Conservation (phyloP, 2,797 vertebrate species). For the Euthynnus affinis region DNA sequence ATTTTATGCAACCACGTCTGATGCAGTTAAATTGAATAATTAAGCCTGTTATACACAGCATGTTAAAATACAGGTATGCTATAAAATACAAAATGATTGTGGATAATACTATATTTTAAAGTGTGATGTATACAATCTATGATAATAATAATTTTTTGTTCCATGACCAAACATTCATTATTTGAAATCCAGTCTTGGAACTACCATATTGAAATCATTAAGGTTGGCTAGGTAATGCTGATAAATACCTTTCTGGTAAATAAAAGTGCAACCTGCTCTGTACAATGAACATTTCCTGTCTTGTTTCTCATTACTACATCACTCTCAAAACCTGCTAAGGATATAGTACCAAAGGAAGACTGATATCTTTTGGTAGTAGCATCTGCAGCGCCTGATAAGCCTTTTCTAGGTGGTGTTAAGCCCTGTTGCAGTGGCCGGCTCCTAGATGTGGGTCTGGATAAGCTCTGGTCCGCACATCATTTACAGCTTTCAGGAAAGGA, state of each 20-base stretch:
- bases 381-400: constrained; percentile 76
- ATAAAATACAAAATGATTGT: constrained; percentile 19
- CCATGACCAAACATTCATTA: constrained; percentile 24
- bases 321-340: constrained; percentile 46
- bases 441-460: constrained; percentile 65
- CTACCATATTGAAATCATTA: background rate
- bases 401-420: constrained; percentile 66
- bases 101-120: constrained; percentile 6
- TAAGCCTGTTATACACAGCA: constrained; percentile 1
- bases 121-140: background rate
- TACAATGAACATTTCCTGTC: constrained; percentile 41
- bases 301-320: constrained; percentile 50
- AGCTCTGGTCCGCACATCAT: constrained; percentile 58
- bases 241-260: constrained; percentile 11
- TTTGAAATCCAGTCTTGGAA: constrained; percentile 18
- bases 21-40: constrained; percentile 37
- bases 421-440: constrained; percentile 61
- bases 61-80: constrained; percentile 27
- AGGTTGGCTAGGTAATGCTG: background rate
- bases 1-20: constrained; percentile 15
- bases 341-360: constrained; percentile 47
- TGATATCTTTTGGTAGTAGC: constrained; percentile 58
- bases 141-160: constrained; percentile 17
- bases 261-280: background rate
- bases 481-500: constrained; percentile 58